These are phyloP conservation scores for Pollenia griseotomentosa DNA, from an alignment of 2,888 invertebrate genomes.

Conservation along the genomic window DNA sequence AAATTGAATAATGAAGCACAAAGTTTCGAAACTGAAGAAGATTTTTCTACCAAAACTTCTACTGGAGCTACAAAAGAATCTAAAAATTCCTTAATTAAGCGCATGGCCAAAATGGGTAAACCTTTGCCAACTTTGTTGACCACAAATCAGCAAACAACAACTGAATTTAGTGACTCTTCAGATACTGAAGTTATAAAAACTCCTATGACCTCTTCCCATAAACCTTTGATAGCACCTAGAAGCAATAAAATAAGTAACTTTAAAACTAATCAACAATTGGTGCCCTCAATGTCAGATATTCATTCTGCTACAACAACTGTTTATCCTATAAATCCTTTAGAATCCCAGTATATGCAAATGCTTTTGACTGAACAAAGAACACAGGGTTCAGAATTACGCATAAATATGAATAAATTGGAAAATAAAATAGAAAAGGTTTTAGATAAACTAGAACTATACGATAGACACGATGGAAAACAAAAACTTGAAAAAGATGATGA, in stretches of 20 bases:
- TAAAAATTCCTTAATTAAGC: constrained; percentile 81
- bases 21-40: background rate
- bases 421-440: constrained; percentile 87
- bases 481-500: constrained; percentile 76
- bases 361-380: constrained; percentile 87
- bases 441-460: constrained; percentile 84
- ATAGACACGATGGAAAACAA: constrained; percentile 56
- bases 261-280: constrained; percentile 74
- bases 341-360: constrained; percentile 85
- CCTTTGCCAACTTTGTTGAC: constrained; percentile 82
- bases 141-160: constrained; percentile 74
- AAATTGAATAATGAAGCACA: constrained; percentile 13
- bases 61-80: constrained; percentile 4
- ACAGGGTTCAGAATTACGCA: constrained; percentile 88
- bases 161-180: constrained; percentile 84
- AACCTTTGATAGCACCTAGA: constrained; percentile 71
- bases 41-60: background rate
- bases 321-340: constrained; percentile 72
- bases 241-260: constrained; percentile 74
- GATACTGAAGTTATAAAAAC: constrained; percentile 82
- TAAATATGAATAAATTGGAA: constrained; percentile 87
- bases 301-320: background rate
- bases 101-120: constrained; percentile 86
- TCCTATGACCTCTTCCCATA: constrained; percentile 51
- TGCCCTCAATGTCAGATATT: constrained; percentile 40